Base-by-base conservation (phyloP, 2,113 vertebrate genomes). In the Glareola pratincola region DNA sequence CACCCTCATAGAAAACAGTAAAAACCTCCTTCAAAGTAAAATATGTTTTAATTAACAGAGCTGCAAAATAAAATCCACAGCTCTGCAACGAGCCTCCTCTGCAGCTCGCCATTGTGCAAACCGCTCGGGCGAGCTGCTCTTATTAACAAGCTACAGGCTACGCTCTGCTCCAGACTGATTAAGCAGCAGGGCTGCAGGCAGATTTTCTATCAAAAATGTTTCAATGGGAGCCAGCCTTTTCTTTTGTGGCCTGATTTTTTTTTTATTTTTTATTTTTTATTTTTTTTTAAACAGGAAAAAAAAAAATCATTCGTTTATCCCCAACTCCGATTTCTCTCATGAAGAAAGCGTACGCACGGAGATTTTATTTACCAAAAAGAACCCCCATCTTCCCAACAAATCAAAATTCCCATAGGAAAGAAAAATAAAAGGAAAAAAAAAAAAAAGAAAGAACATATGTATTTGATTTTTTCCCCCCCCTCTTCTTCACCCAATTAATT, bases 21-120 rank as follows among this genome's bases (percentile, higher is more conserved):
- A 96, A 97, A 92, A 56, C 51, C 37, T 84, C 64, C 90, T 95
- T 96, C 93, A 95, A 94, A 95, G 90, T 84, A n/a, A 94, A 94
- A 95, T 91, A 93, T 91, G 69, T 92, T 97, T 96, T 95, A 97
- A 96, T 97, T 95, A 95, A 88, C 81, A 94, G 92, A 94, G 91
- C 95, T 75, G 89, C 93, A 95, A 95, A 97, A 82, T 96, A 78
- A 96, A 96, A 94, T 88, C 88, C 92, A 47, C 84, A 77, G 57
- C 92, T 94, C 62, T 80, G 95, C 88, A 78, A 23, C 57, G 41
- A 85, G 54, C 83, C 97, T 96, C 76, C 84, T 91, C 78, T 85
- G 94, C 19, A 59, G 92, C 91, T 91, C 93, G 67, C 57, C 88
- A 17, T 57, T 82, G 91, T 75, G 94, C 48, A 4, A 94, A 56